Evolutionary conservation across 2,113 vertebrate species (phyloP).

Genomic region (Pseudonaja textilis): DNA sequence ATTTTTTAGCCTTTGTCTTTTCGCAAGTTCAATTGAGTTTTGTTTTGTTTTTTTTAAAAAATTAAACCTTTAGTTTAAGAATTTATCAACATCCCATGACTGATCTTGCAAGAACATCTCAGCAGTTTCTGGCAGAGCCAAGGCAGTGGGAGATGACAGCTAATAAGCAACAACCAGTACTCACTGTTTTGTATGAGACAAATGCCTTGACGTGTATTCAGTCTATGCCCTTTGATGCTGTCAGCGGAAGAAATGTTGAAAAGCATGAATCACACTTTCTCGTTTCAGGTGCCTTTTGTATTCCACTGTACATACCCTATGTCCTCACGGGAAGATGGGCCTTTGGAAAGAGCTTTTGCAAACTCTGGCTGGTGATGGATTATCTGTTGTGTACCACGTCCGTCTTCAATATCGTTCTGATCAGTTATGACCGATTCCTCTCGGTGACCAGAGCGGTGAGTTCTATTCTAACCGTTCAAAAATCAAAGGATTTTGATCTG

Average conservation of each 20-base stretch:
- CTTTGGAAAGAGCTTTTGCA: constrained; percentile 77
- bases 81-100: neutral
- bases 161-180: no score
- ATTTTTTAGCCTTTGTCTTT: no score
- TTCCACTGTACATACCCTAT: constrained; percentile 77
- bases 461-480: constrained; percentile 38
- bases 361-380: constrained; percentile 80
- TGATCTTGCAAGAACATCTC: neutral
- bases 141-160: neutral
- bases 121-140: neutral
- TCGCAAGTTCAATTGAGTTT: neutral
- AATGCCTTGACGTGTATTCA: neutral
- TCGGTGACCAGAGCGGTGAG: constrained; percentile 79
- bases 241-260: neutral
- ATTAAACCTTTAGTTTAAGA: neutral
- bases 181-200: neutral
- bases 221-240: neutral
- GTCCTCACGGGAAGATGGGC: constrained; percentile 77
- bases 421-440: constrained; percentile 82
- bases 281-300: constrained; percentile 77
- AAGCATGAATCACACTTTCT: neutral
- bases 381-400: constrained; percentile 80
- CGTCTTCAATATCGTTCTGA: constrained; percentile 79
- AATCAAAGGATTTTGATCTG: neutral
- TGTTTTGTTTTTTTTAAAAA: no score